phyloP scores from a whole-genome alignment of 53 echinoderm and acorn worm species.

The Patiria pectinifera region DNA sequence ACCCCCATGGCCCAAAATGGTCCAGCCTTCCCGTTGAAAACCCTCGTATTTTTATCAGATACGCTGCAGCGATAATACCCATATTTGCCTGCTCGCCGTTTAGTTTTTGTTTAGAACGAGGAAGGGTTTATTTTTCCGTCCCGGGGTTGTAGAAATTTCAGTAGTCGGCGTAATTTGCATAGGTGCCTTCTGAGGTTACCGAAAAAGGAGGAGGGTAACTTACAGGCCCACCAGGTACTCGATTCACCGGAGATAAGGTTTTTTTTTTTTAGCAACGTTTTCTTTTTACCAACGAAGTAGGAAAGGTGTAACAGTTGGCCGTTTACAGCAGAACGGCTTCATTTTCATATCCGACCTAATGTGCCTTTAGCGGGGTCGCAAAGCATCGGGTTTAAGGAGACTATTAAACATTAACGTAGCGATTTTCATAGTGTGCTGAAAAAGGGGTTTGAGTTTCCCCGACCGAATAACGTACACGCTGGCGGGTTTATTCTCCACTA shows the following conservation, averaged over 20 bases:
- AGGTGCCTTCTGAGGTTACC: slow-evolving; percentile 33
- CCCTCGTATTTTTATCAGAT: slow-evolving; percentile 16
- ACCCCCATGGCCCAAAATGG: slow-evolving; percentile 87
- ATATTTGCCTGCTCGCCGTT: slow-evolving; percentile 5
- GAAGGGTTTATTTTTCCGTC: slow-evolving; percentile 14
- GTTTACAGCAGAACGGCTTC: slow-evolving; percentile 1
- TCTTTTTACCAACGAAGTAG: background rate
- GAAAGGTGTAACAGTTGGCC: background rate
- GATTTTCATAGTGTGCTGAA: background rate
- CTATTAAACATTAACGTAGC: slow-evolving; percentile 55
- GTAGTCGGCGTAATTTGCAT: slow-evolving; percentile 37
- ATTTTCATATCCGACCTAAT: slow-evolving; percentile 11
- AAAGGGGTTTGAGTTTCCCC: slow-evolving; percentile 27
- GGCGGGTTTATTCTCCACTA: slow-evolving; percentile 51
- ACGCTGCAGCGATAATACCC: background rate
- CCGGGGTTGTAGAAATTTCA: slow-evolving; percentile 27
- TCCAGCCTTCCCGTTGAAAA: slow-evolving; percentile 13
- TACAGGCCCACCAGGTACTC: background rate
- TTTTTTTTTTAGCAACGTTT: slow-evolving; percentile 17
- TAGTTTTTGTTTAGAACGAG: background rate
- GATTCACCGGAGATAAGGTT: slow-evolving; percentile 27
- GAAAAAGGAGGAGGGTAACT: background rate
- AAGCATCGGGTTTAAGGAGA: slow-evolving; percentile 8
- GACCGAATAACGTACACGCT: slow-evolving; percentile 29
- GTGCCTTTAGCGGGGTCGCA: background rate